Conservation (phyloP, 2,888 invertebrate species). For the Parnassius apollo region DNA sequence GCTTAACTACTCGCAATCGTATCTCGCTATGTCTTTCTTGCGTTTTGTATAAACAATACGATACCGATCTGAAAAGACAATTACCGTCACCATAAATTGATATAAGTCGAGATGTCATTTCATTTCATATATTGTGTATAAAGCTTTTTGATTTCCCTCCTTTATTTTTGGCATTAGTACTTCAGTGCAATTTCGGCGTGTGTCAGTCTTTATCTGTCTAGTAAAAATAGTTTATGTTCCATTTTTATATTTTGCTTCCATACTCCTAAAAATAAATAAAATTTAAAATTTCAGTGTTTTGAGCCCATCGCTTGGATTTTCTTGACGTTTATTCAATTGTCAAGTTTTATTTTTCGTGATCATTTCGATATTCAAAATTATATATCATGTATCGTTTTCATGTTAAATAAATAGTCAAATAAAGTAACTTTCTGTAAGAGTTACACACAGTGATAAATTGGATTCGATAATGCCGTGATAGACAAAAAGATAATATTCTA, state of each 20-base stretch:
- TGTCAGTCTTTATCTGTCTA: conserved; percentile 24
- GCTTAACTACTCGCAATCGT: conserved; percentile 54
- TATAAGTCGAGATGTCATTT: conserved; percentile 54
- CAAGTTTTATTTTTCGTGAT: no score
- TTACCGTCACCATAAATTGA: conserved; percentile 68
- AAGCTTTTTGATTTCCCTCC: conserved; percentile 6
- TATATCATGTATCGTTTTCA: neutral
- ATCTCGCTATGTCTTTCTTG: conserved; percentile 67
- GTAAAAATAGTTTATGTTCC: no score
- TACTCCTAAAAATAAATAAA: no score
- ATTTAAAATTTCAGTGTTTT: no score
- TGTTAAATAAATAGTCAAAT: no score
- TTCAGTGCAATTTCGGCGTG: conserved; percentile 7
- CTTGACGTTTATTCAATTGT: no score
- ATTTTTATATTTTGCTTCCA: no score
- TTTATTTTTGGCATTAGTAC: conserved; percentile 6
- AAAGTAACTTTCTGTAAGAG: no score
- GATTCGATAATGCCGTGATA: conserved; percentile 3
- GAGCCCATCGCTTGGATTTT: no score
- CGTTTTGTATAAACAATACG: conserved; percentile 59
- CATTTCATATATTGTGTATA: conserved; percentile 25
- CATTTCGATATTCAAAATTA: no score
- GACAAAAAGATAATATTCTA: conserved; percentile 14
- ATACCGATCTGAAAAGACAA: conserved; percentile 66
- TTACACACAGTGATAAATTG: no score